Evolutionary conservation across 2,888 invertebrate species (phyloP).

Genomic region (Perithous albicinctus): DNA sequence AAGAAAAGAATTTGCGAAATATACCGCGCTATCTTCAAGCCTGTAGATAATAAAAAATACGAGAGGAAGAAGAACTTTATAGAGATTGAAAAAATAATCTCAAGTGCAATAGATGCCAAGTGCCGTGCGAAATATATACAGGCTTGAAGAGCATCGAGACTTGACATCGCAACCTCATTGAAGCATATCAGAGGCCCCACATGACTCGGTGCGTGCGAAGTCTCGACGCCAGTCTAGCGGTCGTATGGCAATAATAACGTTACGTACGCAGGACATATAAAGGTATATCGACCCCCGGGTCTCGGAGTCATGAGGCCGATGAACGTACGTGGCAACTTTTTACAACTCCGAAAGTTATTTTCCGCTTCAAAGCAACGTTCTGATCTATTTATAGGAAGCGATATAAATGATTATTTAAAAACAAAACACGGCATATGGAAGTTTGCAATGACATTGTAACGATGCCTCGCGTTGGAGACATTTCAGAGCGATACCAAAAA

Average conservation of each 20-base stretch:
- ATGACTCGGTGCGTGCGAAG: conserved; percentile 6
- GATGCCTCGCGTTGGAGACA: neutral
- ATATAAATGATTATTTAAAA: neutral
- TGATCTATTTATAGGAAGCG: conserved; percentile 27
- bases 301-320: conserved; percentile 42
- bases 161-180: neutral
- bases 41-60: too few relatives aligned
- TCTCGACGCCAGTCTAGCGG: neutral
- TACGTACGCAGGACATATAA: conserved; percentile 2
- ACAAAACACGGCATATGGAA: neutral
- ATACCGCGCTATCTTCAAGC: too few relatives aligned
- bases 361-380: neutral
- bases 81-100: neutral
- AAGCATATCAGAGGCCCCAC: neutral
- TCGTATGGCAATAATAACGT: conserved; percentile 17
- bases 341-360: conserved; percentile 40
- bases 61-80: too few relatives aligned
- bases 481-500: neutral
- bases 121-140: conserved; percentile 15
- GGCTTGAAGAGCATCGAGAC: neutral
- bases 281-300: conserved; percentile 60
- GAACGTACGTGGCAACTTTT: conserved; percentile 46
- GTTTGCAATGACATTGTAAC: neutral
- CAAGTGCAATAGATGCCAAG: neutral
- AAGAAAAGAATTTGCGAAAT: neutral